Evolutionary conservation across 1,140 invertebrate genomes (phyloP), one percentile per base, ranked within the genome.

Genomic region (Linepithema humile): DNA sequence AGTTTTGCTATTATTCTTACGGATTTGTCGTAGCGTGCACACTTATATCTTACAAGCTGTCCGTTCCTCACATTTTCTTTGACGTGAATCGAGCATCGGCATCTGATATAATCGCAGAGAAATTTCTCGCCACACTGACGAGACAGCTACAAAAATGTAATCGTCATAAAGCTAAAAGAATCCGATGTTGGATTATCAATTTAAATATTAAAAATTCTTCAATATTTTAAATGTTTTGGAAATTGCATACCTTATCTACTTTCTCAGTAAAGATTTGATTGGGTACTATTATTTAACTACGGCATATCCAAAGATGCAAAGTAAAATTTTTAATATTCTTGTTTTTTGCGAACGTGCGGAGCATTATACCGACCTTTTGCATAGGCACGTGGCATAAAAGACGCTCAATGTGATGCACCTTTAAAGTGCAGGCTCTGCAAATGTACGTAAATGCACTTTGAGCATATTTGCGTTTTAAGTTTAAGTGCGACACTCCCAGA

Each of bases 1-100:
- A 59, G 35, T 59, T 73, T 59, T 20, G 26, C 32, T 12, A 73
- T 73, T 73, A 53, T 73, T 57, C 50, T 57, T 32, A 6, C 15
- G 15, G 6, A 6, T 48, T 72, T n/a, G 72, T 20, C 40, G 26
- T 29, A 59, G 10, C 23, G 35, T 9, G 15, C 32, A 26, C 23
- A 38, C 20, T 43, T 38, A 43, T 17, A 32, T 53, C 17, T 40
- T 40, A 20, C 60, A 40, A 64, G 55, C 15, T 26, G 1, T 60
- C 26, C 12, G 15, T 59, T 59, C 15, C 29, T 60, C 17, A n/a
- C 15, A 60, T 60, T 55, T 55, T 9, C 10, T n/a, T 7, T 23
- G 53, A 55, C 53, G 53, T 26, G 53, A 26, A 55, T 32, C 29
- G 43, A 70, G 12, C 45, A n/a, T n/a, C n/a, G n/a, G 29, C 10